Base-by-base conservation (phyloP, 2,113 vertebrate genomes). In the Cathartes aura region DNA sequence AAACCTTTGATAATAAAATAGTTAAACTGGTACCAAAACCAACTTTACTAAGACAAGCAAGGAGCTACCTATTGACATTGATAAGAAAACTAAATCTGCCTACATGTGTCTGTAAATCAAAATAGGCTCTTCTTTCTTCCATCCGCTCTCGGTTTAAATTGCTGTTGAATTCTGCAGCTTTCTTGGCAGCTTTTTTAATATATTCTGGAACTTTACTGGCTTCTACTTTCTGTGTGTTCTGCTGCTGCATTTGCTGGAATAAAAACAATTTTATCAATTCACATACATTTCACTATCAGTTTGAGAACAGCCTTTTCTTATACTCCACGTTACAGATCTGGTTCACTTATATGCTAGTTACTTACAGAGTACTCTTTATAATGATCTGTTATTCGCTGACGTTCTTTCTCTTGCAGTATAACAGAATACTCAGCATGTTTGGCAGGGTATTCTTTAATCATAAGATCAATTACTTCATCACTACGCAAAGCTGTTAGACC, bases 191-290 rank as follows among this genome's bases (percentile, higher is more conserved):
- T 95, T 99, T 99, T 98, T 99, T 99, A 67, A 99, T 99, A 87
- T 99, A 99, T 94, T 99, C 99, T 3, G 99, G 99, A 90, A 99
- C 99, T 98, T 99, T 99, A 97, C 99, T 99, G 93, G 99, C 99
- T 97, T 99, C 99, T 24, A 99, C 99, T 93, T 99, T 99, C 97
- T 99, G 99, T 30, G 99, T 99, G 70, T 99, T 99, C 97, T 99
- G 99, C 78, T 99, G 99, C 66, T 99, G 99, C 99, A 99, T 99
- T 99, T 99, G 99, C 99, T 99, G 94, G 64, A 98, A 97, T 47
- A 68, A 88, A 97, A 94, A 27, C 10, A n/a, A 45, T 40, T 40
- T 38, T 5, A 63, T 97, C 83, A 95, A 63, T 79, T 91, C 32
- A 30, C 30, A 88, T 26, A 59, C 8, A 14, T 87, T 56, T 59